Evolutionary conservation across 2,888 invertebrate species (phyloP).

Genomic region (Petrolisthes manimaculis): DNA sequence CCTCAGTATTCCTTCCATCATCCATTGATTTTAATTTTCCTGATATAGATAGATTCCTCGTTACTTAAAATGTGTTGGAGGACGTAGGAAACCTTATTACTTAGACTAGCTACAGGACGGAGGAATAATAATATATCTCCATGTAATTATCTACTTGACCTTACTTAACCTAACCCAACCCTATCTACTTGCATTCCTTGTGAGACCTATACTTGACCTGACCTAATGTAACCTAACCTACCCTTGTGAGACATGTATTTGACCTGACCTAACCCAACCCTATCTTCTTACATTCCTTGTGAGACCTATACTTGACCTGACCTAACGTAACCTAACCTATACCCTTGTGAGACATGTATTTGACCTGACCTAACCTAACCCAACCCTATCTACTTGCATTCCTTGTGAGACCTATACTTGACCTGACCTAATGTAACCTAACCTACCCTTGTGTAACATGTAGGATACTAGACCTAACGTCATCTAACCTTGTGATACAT

Average conservation of each 20-base stretch:
- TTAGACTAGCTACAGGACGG: no score
- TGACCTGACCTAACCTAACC: background rate
- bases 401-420: no score
- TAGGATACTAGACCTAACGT: background rate
- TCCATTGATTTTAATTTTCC: no score
- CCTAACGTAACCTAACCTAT: background rate
- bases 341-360: background rate
- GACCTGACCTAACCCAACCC: background rate
- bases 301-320: background rate
- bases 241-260: background rate
- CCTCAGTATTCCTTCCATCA: no score
- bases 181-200: background rate
- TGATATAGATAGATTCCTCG: no score
- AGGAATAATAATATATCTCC: no score
- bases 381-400: no score
- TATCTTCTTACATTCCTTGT: background rate
- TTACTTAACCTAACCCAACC: background rate
- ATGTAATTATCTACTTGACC: no score
- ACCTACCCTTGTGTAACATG: background rate
- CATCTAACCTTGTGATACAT: no score
- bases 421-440: background rate
- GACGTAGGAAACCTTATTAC: no score
- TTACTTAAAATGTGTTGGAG: no score
- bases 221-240: background rate
- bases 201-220: background rate